Evolutionary conservation across 2,888 invertebrate genomes (phyloP), one percentile per base, ranked within the genome.

Genomic region (Ophion ellenae): DNA sequence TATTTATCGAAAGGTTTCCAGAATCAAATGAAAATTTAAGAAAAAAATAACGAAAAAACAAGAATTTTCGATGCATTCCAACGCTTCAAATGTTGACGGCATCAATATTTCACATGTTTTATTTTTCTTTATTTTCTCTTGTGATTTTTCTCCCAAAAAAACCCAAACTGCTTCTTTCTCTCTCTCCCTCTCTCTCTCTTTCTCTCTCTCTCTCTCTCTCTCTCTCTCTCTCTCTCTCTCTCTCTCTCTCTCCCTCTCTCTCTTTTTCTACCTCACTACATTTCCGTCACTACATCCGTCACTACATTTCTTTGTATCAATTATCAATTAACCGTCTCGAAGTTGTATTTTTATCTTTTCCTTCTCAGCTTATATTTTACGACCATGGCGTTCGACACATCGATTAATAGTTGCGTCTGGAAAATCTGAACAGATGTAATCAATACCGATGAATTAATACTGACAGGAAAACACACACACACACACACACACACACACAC

Each of bases 291-390:
- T n/a, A n/a, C n/a, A n/a, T n/a, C n/a, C n/a, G n/a, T 67, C 32
- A 20, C 14, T 14, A 20, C 61, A 4, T 17, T 20, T 45, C 24
- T 7, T 40, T 47, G 45, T 53, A n/a, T 59, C 20, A 64, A 17
- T 36, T 47, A 61, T 75, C 32, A 75, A 64, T 24, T 64, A 32
- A 3, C 64, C 45, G 10, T 28, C 64, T 40, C 28, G 45, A 64
- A n/a, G 53, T 63, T 10, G 24, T 24, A 74, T 61, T 75, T 47
- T 75, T 32, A 28, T 75, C 47, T 28, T 53, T 17, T 53, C 63
- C 20, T 24, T 0, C 20, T 10, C 7, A 28, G 57, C 57, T 59
- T 2, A 59, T 71, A 32, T 28, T 59, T 71, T 36, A 71, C 36
- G 20, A n/a, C 14, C 57, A 10, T 57, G n/a, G 5, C n/a, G 10